These are phyloP conservation scores for Toxotes chatareus DNA, from an alignment of 2,113 vertebrate genomes.

Conservation along the genomic window DNA sequence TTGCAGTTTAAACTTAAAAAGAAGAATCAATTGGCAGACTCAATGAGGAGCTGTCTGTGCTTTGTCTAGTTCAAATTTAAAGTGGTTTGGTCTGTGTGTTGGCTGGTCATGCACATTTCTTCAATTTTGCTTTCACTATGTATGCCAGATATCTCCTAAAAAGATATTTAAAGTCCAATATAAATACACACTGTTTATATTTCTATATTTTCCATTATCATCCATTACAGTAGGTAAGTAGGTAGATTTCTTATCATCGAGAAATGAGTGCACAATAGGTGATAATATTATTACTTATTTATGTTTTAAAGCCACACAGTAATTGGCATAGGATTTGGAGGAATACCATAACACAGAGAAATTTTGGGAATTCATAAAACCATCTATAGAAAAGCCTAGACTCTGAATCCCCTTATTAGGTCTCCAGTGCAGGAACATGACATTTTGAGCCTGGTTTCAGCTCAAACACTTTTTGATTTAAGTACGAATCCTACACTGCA, in stretches of 20 bases:
- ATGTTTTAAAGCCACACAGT: neutral
- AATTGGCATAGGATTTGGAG: neutral
- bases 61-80: constrained; percentile 71
- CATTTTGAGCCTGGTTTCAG: constrained; percentile 68
- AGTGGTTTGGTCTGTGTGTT: constrained; percentile 38
- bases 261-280: neutral
- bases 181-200: neutral
- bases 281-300: too few species aligned
- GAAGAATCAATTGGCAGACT: constrained; percentile 61
- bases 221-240: neutral
- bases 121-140: constrained; percentile 25
- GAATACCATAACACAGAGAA: neutral
- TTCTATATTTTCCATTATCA: neutral
- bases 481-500: constrained; percentile 48
- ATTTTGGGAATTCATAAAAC: constrained; percentile 18
- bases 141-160: constrained; percentile 3
- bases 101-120: constrained; percentile 35
- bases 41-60: constrained; percentile 48
- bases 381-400: constrained; percentile 11
- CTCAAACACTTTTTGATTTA: constrained; percentile 71
- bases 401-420: constrained; percentile 51
- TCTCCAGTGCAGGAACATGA: constrained; percentile 64
- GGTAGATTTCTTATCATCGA: neutral
- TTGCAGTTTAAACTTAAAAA: constrained; percentile 45
- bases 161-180: neutral